These are phyloP conservation scores for Cheilosia vernalis DNA, from an alignment of 2,888 invertebrate species.

Conservation along the genomic window DNA sequence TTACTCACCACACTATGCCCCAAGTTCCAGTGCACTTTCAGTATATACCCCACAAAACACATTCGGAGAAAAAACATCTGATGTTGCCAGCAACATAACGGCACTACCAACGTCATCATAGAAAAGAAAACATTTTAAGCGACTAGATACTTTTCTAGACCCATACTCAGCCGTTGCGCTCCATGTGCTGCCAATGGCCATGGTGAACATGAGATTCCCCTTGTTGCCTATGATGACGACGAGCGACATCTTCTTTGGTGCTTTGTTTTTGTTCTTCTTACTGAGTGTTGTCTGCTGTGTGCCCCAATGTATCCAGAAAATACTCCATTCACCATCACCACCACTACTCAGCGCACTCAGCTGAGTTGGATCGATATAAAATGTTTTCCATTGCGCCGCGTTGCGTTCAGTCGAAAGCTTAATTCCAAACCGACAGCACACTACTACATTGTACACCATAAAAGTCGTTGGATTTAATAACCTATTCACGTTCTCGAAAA, in stretches of 20 bases:
- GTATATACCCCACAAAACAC: slow-evolving; percentile 5
- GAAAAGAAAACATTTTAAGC: slow-evolving; percentile 36
- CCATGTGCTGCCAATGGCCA: slow-evolving; percentile 62
- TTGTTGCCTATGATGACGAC: slow-evolving; percentile 19
- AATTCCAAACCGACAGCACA: slow-evolving; percentile 80
- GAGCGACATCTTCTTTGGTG: slow-evolving; percentile 29
- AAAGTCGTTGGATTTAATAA: slow-evolving; percentile 44
- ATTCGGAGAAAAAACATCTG: slow-evolving; percentile 5
- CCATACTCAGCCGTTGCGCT: slow-evolving; percentile 44
- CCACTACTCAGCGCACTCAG: slow-evolving; percentile 48
- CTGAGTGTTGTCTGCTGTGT: not conserved
- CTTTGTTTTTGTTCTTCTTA: slow-evolving; percentile 44
- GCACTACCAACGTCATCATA: slow-evolving; percentile 29
- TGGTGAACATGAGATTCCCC: slow-evolving; percentile 22
- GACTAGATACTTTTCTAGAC: slow-evolving; percentile 35
- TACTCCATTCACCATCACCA: slow-evolving; percentile 60
- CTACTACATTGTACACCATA: slow-evolving; percentile 53
- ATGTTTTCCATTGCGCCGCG: slow-evolving; percentile 82
- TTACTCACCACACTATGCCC: slow-evolving; percentile 40
- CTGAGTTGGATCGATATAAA: slow-evolving; percentile 81
- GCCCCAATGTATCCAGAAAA: slow-evolving; percentile 43
- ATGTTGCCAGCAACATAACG: slow-evolving; percentile 51
- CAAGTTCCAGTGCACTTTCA: slow-evolving; percentile 40
- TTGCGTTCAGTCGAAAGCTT: slow-evolving; percentile 82
- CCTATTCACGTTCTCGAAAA: slow-evolving; percentile 34